A percentile compares a stretch with the other conserved stretches of the same genome.
Conservation (phyloP, 1,140 invertebrate species). For the Drosophila bocqueti region DNA sequence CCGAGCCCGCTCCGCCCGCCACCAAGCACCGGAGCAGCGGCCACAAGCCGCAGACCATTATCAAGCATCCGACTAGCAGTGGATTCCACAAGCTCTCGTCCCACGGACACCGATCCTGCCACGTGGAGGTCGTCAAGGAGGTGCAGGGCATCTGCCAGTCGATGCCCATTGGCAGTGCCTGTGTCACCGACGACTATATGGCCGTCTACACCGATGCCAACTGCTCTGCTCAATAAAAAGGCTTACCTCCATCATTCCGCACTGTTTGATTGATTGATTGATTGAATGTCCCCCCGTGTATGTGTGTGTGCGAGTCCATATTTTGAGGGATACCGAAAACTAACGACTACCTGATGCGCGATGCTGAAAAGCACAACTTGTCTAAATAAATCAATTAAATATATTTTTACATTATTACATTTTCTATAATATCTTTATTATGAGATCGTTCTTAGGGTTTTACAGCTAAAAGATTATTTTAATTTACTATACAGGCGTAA, state of each 20-base stretch:
- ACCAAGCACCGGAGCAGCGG: constrained; percentile 34
- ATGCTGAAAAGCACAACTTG: constrained; percentile 28
- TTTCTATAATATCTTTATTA: constrained; percentile 33
- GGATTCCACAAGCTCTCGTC: constrained; percentile 65
- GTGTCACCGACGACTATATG: constrained; percentile 78
- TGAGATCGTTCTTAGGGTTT: constrained; percentile 54
- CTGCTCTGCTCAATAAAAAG: constrained; percentile 51
- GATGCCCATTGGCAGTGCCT: constrained; percentile 67
- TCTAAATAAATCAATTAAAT: constrained; percentile 50
- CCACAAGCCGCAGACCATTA: constrained; percentile 47
- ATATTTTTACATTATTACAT: constrained; percentile 30
- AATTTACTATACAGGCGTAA: background rate
- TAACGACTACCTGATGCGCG: constrained; percentile 63
- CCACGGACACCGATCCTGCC: constrained; percentile 61
- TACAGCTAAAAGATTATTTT: background rate
- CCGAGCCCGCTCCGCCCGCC: constrained; percentile 39
- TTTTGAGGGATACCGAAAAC: constrained; percentile 38
- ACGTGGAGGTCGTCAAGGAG: constrained; percentile 73
- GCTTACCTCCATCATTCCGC: background rate
- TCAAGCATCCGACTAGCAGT: constrained; percentile 46
- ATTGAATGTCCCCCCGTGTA: constrained; percentile 7
- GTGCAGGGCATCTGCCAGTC: constrained; percentile 72
- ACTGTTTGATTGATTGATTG: constrained; percentile 32
- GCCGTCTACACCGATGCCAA: constrained; percentile 69
- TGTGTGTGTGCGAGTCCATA: constrained; percentile 35